phyloP scores from a whole-genome alignment of 2,113 vertebrate species.

The Pygoscelis adeliae region DNA sequence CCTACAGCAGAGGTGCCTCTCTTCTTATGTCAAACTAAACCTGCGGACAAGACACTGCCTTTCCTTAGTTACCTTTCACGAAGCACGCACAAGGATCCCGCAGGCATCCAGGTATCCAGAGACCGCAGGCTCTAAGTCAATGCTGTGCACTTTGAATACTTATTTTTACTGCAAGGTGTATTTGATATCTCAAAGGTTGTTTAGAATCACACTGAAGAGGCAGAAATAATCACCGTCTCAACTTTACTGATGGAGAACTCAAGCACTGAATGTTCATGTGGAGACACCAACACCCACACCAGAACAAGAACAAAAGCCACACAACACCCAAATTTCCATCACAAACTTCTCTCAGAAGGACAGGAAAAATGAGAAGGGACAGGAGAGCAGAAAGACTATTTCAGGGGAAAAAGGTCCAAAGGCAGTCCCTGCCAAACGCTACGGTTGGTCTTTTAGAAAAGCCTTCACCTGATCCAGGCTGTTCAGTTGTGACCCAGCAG shows the following conservation, averaged over 20 bases:
- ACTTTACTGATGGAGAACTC: not conserved
- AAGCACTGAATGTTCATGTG: not conserved
- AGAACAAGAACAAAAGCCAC: not conserved
- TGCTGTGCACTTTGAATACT: not conserved
- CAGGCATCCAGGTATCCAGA: not conserved
- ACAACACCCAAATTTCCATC: too few relatives aligned
- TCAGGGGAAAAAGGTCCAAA: not conserved
- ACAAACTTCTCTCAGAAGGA: not conserved
- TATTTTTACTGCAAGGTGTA: too few relatives aligned
- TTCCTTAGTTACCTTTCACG: not conserved
- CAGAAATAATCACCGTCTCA: not conserved
- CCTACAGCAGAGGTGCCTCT: not conserved
- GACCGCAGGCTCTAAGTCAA: not conserved
- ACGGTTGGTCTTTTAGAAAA: rapidly evolving
- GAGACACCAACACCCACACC: rapidly evolving
- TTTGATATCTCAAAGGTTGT: not conserved
- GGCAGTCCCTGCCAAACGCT: not conserved
- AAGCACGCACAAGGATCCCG: not conserved
- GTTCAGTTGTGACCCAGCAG: too few relatives aligned
- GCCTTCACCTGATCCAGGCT: not conserved
- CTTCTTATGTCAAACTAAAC: not conserved
- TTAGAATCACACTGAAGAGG: not conserved
- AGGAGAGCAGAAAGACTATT: not conserved
- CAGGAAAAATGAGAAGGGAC: too few relatives aligned
- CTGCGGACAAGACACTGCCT: not conserved